Evolutionary conservation across 2,113 vertebrate genomes (phyloP).

Genomic region (Tylochromis polylepis): DNA sequence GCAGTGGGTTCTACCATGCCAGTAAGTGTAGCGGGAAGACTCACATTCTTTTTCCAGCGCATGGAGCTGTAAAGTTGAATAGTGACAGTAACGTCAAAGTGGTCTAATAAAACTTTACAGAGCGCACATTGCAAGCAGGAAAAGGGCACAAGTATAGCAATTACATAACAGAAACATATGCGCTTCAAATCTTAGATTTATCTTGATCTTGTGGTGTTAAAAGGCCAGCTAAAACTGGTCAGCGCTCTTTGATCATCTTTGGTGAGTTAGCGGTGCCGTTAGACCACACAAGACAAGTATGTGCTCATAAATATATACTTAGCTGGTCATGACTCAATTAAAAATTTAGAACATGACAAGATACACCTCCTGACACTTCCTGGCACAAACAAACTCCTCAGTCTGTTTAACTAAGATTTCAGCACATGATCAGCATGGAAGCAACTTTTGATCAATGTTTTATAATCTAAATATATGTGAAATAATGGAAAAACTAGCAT

Average conservation of each 20-base stretch:
- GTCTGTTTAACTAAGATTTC: background rate
- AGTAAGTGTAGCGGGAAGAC: background rate
- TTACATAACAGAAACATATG: background rate
- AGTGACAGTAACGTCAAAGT: background rate
- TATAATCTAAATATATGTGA: background rate
- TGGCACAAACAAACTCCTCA: background rate
- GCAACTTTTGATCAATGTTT: background rate
- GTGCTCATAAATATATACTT: background rate
- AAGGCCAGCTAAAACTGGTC: background rate
- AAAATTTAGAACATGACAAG: background rate
- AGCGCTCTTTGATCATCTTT: background rate
- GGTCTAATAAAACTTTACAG: constrained; percentile 13
- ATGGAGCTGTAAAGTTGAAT: constrained; percentile 27
- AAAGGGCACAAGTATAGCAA: background rate
- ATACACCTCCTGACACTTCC: background rate
- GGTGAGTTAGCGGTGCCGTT: background rate
- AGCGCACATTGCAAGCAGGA: background rate
- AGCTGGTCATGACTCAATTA: background rate
- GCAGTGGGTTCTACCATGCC: background rate
- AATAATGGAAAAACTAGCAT: background rate
- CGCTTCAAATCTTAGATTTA: background rate
- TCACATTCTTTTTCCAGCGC: constrained; percentile 8
- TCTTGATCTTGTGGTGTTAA: background rate
- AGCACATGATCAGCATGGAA: background rate
- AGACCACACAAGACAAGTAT: background rate